Conservation (phyloP, 2,797 vertebrate genomes). For the Xiphorhynchus erythropygius region DNA sequence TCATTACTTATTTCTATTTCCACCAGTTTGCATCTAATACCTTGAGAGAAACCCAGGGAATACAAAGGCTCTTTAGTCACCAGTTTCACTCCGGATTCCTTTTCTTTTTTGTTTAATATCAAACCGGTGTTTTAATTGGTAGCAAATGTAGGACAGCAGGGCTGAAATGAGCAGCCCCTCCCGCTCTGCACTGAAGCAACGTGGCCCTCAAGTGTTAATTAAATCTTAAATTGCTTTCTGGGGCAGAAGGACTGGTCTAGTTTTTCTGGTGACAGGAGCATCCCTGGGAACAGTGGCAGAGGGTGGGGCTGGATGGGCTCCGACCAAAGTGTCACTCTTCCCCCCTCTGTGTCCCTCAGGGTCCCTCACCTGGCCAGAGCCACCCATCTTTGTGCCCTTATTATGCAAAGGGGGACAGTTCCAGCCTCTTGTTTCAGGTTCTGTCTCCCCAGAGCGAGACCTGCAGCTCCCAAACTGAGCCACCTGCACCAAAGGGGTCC, state of each 20-base stretch:
- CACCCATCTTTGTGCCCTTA: too few relatives aligned
- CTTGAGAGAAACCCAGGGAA: neutral
- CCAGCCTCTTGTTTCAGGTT: too few relatives aligned
- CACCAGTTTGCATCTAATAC: neutral
- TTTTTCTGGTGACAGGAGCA: neutral
- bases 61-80: neutral
- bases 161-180: neutral
- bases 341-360: too few relatives aligned
- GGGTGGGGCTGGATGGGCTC: too few relatives aligned
- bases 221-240: slow-evolving; percentile 27
- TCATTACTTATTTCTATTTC: neutral
- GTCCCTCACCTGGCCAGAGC: too few relatives aligned
- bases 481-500: too few relatives aligned
- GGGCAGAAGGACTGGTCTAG: neutral
- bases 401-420: too few relatives aligned
- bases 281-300: neutral
- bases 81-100: neutral
- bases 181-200: neutral
- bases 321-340: too few relatives aligned
- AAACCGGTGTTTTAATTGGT: neutral
- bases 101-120: neutral
- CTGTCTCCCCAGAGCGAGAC: too few relatives aligned
- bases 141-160: neutral
- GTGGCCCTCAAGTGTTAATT: slow-evolving; percentile 36
- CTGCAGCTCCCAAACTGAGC: too few relatives aligned